Evolutionary conservation across 2,113 vertebrate genomes (phyloP), one percentile per base, ranked within the genome.

Genomic region (Egretta garzetta): DNA sequence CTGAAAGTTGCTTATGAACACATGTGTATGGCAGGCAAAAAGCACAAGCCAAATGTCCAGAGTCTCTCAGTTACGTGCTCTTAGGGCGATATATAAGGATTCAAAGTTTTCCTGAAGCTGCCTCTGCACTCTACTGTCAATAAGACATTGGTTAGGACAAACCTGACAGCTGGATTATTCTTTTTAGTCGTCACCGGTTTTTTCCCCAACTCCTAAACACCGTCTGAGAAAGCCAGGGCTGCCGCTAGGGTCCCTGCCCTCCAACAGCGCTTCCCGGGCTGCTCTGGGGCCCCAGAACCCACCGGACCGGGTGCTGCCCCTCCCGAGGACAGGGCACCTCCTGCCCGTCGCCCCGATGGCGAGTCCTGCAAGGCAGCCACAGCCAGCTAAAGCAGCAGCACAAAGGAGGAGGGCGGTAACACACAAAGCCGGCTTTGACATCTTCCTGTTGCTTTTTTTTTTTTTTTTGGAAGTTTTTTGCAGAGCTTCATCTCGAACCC

Each of bases 151-250:
- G 8, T 28, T 9, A 16, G 5, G 28, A 4, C 2, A 47, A 8
- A 39, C 26, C 12, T 16, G 9, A 35, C 33, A n/a, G 21, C 3
- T 24, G 33, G 58, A 59, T 59, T 35, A 35, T 24, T 16, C 58
- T 24, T 35, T 60, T 35, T 10, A 60, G 1, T 0, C 4, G 6
- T 8, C 37, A 22, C 12, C 10, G 4, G 0, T 14, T 4, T 35
- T 35, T 5, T 23, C 8, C 28, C 32, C 35, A 22, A 7, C 7
- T 15, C 5, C n/a, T 0, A 4, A 22, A 17, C 62, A 3, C 45
- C 2, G 21, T 0, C 0, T 0, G 21, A n/a, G 28, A 33, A 37
- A 22, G 39, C 26, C 74, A 7, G n/a, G 24, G 1, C 52, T 9
- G n/a, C 52, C 28, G 0, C 2, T 3, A 22, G 41, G 22, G 6